phyloP scores from a whole-genome alignment of 1,140 invertebrate genomes.

The Drosophila fuyamai region DNA sequence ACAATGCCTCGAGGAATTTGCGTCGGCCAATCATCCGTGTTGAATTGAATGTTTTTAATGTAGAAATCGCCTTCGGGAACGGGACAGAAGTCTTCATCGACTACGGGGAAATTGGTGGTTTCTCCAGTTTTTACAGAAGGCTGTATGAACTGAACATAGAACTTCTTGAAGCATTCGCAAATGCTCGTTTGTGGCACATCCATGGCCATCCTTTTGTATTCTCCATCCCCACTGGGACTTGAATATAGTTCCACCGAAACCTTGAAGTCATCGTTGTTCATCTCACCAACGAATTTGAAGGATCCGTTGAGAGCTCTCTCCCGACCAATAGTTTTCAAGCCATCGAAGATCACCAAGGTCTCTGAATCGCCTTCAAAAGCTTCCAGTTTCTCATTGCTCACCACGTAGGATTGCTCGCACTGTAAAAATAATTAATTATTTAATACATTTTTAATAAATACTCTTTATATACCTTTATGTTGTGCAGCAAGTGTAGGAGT shows the following conservation, averaged over 20 bases:
- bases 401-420: slow-evolving; percentile 71
- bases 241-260: slow-evolving; percentile 75
- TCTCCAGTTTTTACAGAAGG: slow-evolving; percentile 66
- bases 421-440: background rate
- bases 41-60: slow-evolving; percentile 64
- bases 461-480: slow-evolving; percentile 33
- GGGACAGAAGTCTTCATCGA: slow-evolving; percentile 70
- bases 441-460: background rate
- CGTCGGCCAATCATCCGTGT: slow-evolving; percentile 73
- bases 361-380: slow-evolving; percentile 68
- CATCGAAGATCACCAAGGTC: slow-evolving; percentile 61
- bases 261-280: slow-evolving; percentile 74
- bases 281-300: slow-evolving; percentile 60
- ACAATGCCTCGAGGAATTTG: slow-evolving; percentile 75
- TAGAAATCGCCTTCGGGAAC: slow-evolving; percentile 70
- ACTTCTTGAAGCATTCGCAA: slow-evolving; percentile 79
- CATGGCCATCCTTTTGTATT: slow-evolving; percentile 75
- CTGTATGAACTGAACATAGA: slow-evolving; percentile 76
- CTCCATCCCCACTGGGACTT: slow-evolving; percentile 71
- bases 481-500: slow-evolving; percentile 34
- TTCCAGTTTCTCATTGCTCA: slow-evolving; percentile 68
- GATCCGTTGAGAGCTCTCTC: slow-evolving; percentile 69
- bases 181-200: slow-evolving; percentile 73
- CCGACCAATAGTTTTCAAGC: slow-evolving; percentile 58
- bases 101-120: slow-evolving; percentile 66